Percentiles rank a stretch among this genome's conserved stretches.
Conservation (phyloP, 2,797 vertebrate genomes). For the Onychomys leucogaster region DNA sequence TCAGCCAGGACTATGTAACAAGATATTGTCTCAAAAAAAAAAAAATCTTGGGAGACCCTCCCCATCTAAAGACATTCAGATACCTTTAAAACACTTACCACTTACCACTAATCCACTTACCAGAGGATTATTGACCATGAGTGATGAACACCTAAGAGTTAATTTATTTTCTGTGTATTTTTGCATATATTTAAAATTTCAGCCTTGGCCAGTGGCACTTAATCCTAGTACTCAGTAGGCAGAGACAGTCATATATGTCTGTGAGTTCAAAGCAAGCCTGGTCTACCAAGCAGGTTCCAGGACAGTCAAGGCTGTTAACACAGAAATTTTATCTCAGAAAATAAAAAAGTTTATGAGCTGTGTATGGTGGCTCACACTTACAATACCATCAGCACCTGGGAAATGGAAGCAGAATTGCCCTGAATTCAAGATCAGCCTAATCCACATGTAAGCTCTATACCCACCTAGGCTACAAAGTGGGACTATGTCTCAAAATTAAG, state of each 20-base stretch:
- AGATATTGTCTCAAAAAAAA: neutral
- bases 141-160: neutral
- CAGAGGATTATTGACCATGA: neutral
- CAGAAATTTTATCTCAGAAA: neutral
- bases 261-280: neutral
- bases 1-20: neutral
- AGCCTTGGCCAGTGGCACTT: neutral
- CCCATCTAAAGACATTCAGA: neutral
- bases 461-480: neutral
- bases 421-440: neutral
- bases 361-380: no score
- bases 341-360: neutral
- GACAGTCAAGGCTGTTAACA: neutral
- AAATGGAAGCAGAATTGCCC: no score
- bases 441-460: no score
- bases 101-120: no score
- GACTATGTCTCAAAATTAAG: neutral
- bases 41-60: neutral
- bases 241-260: no score
- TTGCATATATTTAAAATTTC: neutral
- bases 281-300: neutral
- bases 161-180: neutral
- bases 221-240: no score
- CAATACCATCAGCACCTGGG: no score
- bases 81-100: neutral